A percentile compares a stretch with the other conserved stretches of the same genome.
Conservation (phyloP, 2,113 vertebrate species). For the Dromaius novaehollandiae region DNA sequence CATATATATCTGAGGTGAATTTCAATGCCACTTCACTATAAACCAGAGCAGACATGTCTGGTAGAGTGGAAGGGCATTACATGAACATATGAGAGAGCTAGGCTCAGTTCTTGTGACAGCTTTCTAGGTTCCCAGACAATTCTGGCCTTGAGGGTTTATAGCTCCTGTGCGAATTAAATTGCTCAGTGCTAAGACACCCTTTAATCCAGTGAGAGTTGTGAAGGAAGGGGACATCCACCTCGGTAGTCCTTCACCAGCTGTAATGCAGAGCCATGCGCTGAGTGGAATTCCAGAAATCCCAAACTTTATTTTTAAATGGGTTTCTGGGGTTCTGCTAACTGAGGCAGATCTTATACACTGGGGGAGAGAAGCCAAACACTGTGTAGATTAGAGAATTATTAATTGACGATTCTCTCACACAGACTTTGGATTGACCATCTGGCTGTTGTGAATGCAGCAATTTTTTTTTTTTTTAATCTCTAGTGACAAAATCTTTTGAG, state of each 20-base stretch:
- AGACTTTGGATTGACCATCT: not conserved
- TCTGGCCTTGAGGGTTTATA: not conserved
- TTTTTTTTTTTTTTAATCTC: not conserved
- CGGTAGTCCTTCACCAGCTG: not conserved
- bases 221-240: not conserved
- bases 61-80: not conserved
- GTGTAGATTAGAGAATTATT: not conserved
- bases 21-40: not conserved
- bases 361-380: not conserved
- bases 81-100: not conserved
- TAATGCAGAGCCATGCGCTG: not conserved
- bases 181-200: not conserved
- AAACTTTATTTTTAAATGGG: not conserved
- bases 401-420: not conserved
- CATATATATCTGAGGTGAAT: not conserved
- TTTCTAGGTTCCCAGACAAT: not conserved
- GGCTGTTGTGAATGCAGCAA: not conserved
- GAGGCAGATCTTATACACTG: not conserved
- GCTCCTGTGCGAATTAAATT: not conserved
- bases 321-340: not conserved
- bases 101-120: not conserved
- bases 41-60: not conserved
- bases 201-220: not conserved
- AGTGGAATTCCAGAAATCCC: not conserved
- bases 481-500: not conserved